Conservation (phyloP, 1,140 invertebrate genomes). For the Tenebrio molitor region DNA sequence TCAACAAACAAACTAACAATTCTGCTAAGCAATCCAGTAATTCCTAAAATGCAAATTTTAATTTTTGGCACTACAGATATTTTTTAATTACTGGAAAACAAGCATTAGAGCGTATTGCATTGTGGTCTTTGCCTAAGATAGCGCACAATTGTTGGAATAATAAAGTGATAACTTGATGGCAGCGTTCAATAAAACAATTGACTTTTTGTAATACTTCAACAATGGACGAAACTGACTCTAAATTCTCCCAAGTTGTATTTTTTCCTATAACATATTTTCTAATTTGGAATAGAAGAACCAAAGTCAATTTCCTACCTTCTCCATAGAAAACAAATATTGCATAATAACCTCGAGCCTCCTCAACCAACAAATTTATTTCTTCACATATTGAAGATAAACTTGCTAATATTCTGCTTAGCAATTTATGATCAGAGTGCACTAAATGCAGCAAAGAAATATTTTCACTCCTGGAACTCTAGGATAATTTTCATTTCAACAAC, state of each 20-base stretch:
- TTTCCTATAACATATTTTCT: slow-evolving; percentile 47
- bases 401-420: slow-evolving; percentile 85
- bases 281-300: too few species aligned
- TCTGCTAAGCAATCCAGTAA: slow-evolving; percentile 77
- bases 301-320: slow-evolving; percentile 67
- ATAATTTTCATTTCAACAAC: slow-evolving; percentile 54
- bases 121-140: slow-evolving; percentile 69
- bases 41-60: slow-evolving; percentile 67
- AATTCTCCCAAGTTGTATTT: slow-evolving; percentile 51
- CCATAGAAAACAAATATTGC: slow-evolving; percentile 75
- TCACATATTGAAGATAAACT: slow-evolving; percentile 84
- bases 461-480: slow-evolving; percentile 71
- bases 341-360: slow-evolving; percentile 78
- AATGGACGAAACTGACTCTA: slow-evolving; percentile 63
- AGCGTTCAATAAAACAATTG: slow-evolving; percentile 76
- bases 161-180: slow-evolving; percentile 76
- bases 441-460: slow-evolving; percentile 77
- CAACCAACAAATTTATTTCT: slow-evolving; percentile 79
- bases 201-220: slow-evolving; percentile 75
- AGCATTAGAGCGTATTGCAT: slow-evolving; percentile 67
- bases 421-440: slow-evolving; percentile 85
- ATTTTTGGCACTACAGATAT: too few species aligned
- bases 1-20: slow-evolving; percentile 78
- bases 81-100: slow-evolving; percentile 69
- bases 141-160: slow-evolving; percentile 78